Evolutionary conservation across 2,888 invertebrate species (phyloP), one percentile per base, ranked within the genome.

Genomic region (Torymus tubicola): DNA sequence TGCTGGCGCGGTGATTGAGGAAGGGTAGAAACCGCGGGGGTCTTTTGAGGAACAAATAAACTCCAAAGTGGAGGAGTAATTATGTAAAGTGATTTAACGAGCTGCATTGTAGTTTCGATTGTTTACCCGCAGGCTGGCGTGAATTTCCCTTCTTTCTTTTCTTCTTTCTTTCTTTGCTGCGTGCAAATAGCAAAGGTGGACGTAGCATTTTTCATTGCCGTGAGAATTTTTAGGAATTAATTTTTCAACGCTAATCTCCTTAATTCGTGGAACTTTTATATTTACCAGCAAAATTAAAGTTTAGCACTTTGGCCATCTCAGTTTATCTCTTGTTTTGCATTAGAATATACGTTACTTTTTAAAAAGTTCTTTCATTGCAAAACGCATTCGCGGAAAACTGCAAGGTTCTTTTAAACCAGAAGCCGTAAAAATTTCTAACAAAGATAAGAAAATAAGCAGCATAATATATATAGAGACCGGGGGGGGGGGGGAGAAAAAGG

Each of bases 1-100:
- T 65, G 65, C 58, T 42, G 50, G 55, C 58, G 65, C 58, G 65
- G 42, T 57, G 50, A 60, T 65, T 75, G 24, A 60, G 52, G 75
- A 67, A 67, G 24, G 52, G 76, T 63, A 67, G 69, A 69, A 69
- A 64, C 61, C 68, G 42, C 76, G 69, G 57, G 68, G 24, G 68
- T 52, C 71, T 71, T 77, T 78, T 52, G 71, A 57, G 71, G 52
- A 71, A 78, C 78, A 60, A 78, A 72, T 78, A 72, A 78, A 78
- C 58, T 64, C 58, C 10, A 53, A 71, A 67, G 71, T 31, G 31
- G 71, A 67, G 31, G 67, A 77, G 71, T 67, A 78, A 78, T 78
- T 78, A 78, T 78, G 78, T 60, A 78, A 72, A 78, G 71, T 78
- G 78, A 78, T 71, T 78, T 78, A 78, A 78, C 67, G 67, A 65